Base-by-base conservation (phyloP, 1,140 invertebrate species). In the Tribolium madens region DNA sequence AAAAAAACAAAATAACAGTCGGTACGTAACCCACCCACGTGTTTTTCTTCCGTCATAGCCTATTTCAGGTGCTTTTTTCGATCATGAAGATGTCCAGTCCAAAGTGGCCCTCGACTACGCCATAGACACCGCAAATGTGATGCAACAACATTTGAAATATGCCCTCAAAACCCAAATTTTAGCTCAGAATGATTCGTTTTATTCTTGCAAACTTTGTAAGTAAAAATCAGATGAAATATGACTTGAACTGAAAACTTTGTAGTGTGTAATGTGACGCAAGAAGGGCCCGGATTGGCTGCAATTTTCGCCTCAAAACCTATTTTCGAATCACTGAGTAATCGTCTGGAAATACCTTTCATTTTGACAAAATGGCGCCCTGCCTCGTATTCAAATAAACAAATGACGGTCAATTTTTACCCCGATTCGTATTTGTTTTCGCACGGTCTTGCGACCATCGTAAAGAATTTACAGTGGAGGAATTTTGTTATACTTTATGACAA, bases 401-500 rank as follows among this genome's bases (percentile, higher is more conserved):
- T 52, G 36, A 86, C 87, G 78, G 87, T 89, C 75, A 92, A 93
- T 82, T 86, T 96, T 13, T 92, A 93, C 86, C 95, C 95, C 0
- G 90, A 94, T 77, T 91, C 93, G 60, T 86, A 91, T 0, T 81
- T 90, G 1, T 87, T 95, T 15, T 91, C 91, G 13, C 88, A 91
- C 86, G 94, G 92, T 9, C 91, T 92, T 60, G 89, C 91, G 0
- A 92, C 93, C 68, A 87, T 96, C 21, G 89, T 96, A 2, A 88
- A 91, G 77, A 89, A 91, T 78, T 91, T 93, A 85, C 88, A 92
- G 18, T 97, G 95, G 95, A 90, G 90, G 46, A 90, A 89, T 69
- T 97, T 94, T 80, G 93, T 93, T 0, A 90, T 95, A n/a, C 85
- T 97, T 5, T 97, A 97, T 82, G 93, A 97, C 84, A 89, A 91